Percentiles rank a stretch among this genome's conserved stretches.
These are phyloP conservation scores for Melanostoma mellinum DNA, from an alignment of 2,888 invertebrate genomes.

Conservation along the genomic window DNA sequence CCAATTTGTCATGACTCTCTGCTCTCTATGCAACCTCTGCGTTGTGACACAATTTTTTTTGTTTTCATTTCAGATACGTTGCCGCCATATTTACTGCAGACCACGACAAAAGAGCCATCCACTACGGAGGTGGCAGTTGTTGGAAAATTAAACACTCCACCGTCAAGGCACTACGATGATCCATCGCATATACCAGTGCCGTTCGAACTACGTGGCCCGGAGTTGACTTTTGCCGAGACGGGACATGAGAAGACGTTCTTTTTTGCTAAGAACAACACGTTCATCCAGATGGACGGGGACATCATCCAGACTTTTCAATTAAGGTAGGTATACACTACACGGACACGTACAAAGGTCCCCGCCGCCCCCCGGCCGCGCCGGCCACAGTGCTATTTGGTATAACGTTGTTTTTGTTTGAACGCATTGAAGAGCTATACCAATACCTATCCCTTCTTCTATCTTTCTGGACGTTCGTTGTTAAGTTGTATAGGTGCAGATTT, in stretches of 20 bases:
- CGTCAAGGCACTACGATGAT: constrained; percentile 74
- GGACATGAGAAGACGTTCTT: constrained; percentile 94
- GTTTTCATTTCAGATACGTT: constrained; percentile 82
- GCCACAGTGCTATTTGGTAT: neutral
- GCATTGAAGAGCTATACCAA: constrained; percentile 17
- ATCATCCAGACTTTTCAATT: constrained; percentile 94
- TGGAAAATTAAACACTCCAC: constrained; percentile 76
- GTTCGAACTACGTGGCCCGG: constrained; percentile 88
- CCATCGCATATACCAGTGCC: constrained; percentile 85
- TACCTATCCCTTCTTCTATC: neutral
- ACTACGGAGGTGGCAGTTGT: constrained; percentile 81
- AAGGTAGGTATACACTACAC: constrained; percentile 84
- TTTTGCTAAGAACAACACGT: constrained; percentile 95
- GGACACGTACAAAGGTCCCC: too few relatives aligned
- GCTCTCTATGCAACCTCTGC: neutral
- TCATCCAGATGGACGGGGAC: constrained; percentile 94
- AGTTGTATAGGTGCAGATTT: constrained; percentile 33
- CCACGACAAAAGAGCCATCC: constrained; percentile 83
- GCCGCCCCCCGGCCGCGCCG: too few relatives aligned
- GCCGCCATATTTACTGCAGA: constrained; percentile 83
- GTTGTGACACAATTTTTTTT: constrained; percentile 22
- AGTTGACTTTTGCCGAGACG: constrained; percentile 92
- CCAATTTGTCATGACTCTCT: constrained; percentile 34
- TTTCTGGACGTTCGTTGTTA: neutral
- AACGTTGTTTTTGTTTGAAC: neutral